A percentile compares a stretch with the other conserved stretches of the same genome.
Conservation (phyloP, 2,113 vertebrate species). For the Cyprinodon variegatus region DNA sequence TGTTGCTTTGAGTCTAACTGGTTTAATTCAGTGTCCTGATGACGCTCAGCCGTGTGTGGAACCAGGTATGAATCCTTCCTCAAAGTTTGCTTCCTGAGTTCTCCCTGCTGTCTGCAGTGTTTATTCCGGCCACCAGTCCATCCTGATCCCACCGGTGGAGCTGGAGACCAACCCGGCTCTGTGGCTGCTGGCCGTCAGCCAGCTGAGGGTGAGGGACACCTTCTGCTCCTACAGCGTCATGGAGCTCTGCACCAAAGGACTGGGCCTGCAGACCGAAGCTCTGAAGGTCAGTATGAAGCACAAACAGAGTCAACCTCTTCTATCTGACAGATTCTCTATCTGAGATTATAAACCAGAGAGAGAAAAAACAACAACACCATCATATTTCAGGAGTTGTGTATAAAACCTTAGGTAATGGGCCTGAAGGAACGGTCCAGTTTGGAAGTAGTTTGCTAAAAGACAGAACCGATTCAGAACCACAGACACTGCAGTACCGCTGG, state of each 20-base stretch:
- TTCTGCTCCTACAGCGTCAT: constrained; percentile 99
- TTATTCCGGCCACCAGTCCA: constrained; percentile 98
- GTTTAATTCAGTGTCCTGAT: neutral
- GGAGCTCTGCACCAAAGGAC: constrained; percentile 98
- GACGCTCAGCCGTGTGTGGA: too few relatives aligned
- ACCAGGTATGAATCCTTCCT: too few relatives aligned
- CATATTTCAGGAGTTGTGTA: neutral
- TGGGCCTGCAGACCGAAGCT: constrained; percentile 95
- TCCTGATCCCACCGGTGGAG: constrained; percentile 96
- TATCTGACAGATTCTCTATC: neutral
- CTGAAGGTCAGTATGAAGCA: constrained; percentile 86
- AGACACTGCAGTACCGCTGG: too few relatives aligned
- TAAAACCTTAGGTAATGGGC: too few relatives aligned
- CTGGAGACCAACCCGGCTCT: constrained; percentile 94
- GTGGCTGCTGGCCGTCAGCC: constrained; percentile 98
- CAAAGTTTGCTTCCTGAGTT: neutral
- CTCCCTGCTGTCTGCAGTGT: constrained; percentile 79
- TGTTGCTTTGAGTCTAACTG: too few relatives aligned
- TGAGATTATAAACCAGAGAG: neutral
- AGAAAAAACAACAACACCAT: neutral
- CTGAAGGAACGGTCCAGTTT: too few relatives aligned
- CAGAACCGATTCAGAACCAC: too few relatives aligned
- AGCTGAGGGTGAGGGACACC: constrained; percentile 96
- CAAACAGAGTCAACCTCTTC: neutral
- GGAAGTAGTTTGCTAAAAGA: too few relatives aligned